Percentiles rank a stretch among this genome's conserved stretches.
phyloP scores from a whole-genome alignment of 2,888 invertebrate species.

The Synergus umbraculus region DNA sequence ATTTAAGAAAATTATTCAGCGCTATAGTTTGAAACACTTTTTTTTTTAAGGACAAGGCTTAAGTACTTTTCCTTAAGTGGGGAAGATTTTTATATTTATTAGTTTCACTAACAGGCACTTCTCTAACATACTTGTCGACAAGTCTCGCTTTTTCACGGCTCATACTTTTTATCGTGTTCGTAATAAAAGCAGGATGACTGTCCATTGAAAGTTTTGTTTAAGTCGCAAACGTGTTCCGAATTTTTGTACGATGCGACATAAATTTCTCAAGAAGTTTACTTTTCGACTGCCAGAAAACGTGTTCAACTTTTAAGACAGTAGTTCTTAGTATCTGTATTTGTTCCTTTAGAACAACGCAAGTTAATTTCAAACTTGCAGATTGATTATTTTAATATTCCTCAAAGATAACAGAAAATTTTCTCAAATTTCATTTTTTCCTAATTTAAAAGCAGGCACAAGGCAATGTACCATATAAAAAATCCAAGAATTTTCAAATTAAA shows the following conservation, averaged over 20 bases:
- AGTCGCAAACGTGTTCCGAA: conserved; percentile 53
- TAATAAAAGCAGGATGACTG: conserved; percentile 35
- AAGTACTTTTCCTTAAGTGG: conserved; percentile 24
- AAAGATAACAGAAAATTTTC: background rate
- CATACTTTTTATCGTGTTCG: conserved; percentile 22
- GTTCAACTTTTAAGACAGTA: conserved; percentile 22
- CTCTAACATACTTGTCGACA: conserved; percentile 5
- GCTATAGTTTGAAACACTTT: background rate
- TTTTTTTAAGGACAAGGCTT: background rate
- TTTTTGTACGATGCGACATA: conserved; percentile 46
- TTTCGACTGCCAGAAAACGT: conserved; percentile 23
- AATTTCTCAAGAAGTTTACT: conserved; percentile 45
- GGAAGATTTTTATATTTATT: conserved; percentile 36
- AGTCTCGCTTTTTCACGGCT: conserved; percentile 34
- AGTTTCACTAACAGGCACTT: conserved; percentile 33
- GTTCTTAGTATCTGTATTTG: conserved; percentile 19
- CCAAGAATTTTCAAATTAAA: background rate
- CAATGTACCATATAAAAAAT: no score
- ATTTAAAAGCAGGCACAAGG: no score
- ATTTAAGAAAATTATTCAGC: background rate
- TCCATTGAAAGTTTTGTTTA: conserved; percentile 52
- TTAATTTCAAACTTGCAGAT: conserved; percentile 23
- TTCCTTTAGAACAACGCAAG: conserved; percentile 14
- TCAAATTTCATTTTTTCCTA: background rate
- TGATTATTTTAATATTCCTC: background rate